Base-by-base conservation (phyloP, 2,113 vertebrate genomes). In the Neogobius melanostomus region DNA sequence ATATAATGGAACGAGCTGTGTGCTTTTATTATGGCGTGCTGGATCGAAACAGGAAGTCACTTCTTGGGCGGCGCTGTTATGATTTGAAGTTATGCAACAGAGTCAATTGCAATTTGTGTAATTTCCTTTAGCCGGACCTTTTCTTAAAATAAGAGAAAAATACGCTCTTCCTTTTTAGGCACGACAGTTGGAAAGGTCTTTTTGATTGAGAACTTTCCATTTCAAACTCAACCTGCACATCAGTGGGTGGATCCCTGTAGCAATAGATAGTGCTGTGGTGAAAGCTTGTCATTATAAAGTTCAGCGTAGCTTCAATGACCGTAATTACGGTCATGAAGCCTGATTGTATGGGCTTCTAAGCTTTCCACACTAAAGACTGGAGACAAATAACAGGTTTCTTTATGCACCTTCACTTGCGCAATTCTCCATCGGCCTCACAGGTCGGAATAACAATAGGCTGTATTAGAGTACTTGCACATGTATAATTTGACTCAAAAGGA, bases 321-420 rank as follows among this genome's bases (percentile, higher is more conserved):
- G 63, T 74, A 82, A 84, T 84, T 82, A 69, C 28, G 15, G 52
- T 53, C 43, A 77, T 11, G 28, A 66, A 79, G 62, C 46, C 15
- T 11, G 44, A 57, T 72, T 75, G 57, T 74, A 21, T 36, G 3
- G 28, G 3, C 28, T 36, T 36, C 49, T 43, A 75, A 86, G 71
- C 68, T 51, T 80, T 69, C 70, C 68, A 70, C 12, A 56, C 48
- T 15, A 10, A 56, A 28, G n/a, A 71, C 8, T 0, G 8, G 17
- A 36, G 49, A 57, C 64, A 66, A 61, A 69, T 66, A 48, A 21
- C 54, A 54, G 50, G 17, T 69, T 51, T 8, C 4, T 21, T 47
- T 57, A 57, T 57, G 54, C 17, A 57, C 17, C 11, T 57, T 57
- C 9, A 36, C 28, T 28, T 42, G 42, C 42, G 56, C 42, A 42